These are phyloP conservation scores for Andrena fulva DNA, from an alignment of 2,888 invertebrate species.

Conservation along the genomic window DNA sequence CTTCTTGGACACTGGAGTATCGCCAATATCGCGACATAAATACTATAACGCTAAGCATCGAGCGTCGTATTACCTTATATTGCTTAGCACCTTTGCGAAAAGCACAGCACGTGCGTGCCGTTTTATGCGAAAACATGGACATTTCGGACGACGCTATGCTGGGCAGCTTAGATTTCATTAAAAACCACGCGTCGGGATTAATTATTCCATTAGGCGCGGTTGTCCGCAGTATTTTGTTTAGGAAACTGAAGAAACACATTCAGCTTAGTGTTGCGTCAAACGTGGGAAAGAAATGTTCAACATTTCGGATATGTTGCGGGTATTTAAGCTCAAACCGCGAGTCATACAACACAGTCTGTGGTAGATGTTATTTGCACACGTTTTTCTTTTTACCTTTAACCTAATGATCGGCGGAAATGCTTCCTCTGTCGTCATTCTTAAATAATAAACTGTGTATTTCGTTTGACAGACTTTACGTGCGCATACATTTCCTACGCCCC, in stretches of 20 bases:
- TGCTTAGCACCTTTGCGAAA: not conserved
- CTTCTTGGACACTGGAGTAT: slow-evolving; percentile 58
- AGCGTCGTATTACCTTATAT: slow-evolving; percentile 35
- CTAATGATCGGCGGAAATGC: slow-evolving; percentile 79
- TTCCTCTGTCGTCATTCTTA: slow-evolving; percentile 78
- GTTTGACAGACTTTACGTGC: slow-evolving; percentile 75
- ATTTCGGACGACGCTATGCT: not conserved
- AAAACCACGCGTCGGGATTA: not conserved
- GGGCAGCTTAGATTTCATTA: not conserved
- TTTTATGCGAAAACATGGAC: not conserved
- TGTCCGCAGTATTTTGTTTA: not conserved
- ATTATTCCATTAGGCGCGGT: not conserved
- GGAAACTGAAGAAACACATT: slow-evolving; percentile 6
- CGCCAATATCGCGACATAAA: slow-evolving; percentile 59
- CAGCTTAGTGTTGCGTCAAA: not conserved
- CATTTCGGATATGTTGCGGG: not conserved
- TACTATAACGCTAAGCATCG: slow-evolving; percentile 13
- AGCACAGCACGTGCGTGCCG: not conserved
- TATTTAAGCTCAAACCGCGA: slow-evolving; percentile 24
- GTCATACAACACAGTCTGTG: slow-evolving; percentile 5
- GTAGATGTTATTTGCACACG: slow-evolving; percentile 46
- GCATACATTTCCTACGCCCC: slow-evolving; percentile 74
- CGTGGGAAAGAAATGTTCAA: slow-evolving; percentile 16
- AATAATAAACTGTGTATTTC: slow-evolving; percentile 77
- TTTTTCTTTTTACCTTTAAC: slow-evolving; percentile 72